Conservation (phyloP, 2,888 invertebrate species). For the Campopleginae sp. region DNA sequence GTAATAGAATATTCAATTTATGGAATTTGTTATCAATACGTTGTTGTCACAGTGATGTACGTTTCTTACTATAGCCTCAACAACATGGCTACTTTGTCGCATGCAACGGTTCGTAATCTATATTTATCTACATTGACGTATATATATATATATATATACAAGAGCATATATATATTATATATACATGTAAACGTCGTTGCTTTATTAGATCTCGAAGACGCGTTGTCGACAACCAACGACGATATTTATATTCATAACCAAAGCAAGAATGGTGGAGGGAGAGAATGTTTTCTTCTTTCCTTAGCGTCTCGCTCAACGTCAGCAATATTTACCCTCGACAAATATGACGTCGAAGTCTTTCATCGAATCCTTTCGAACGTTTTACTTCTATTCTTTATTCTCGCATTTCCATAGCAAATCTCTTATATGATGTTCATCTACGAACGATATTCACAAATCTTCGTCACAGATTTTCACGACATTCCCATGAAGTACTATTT, state of each 20-base stretch:
- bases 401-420: constrained; percentile 25
- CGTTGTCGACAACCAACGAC: constrained; percentile 49
- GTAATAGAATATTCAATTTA: constrained; percentile 19
- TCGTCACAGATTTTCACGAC: constrained; percentile 47
- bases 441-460: constrained; percentile 54
- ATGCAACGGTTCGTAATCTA: constrained; percentile 14
- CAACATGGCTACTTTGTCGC: constrained; percentile 12
- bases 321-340: constrained; percentile 75
- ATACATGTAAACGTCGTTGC: not conserved
- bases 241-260: constrained; percentile 77
- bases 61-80: constrained; percentile 20
- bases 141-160: not conserved
- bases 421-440: constrained; percentile 34
- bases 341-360: constrained; percentile 74
- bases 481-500: constrained; percentile 47
- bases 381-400: constrained; percentile 54
- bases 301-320: constrained; percentile 60
- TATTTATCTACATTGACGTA: not conserved
- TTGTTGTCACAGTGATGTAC: not conserved
- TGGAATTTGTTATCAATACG: constrained; percentile 59
- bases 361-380: constrained; percentile 67
- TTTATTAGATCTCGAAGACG: constrained; percentile 59
- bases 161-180: too few species aligned
- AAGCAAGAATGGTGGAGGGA: constrained; percentile 46
- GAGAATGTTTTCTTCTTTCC: constrained; percentile 48